A percentile compares a stretch with the other conserved stretches of the same genome.
These are phyloP conservation scores for Diceros bicornis DNA, from an alignment of 2,797 vertebrate species.

Conservation along the genomic window DNA sequence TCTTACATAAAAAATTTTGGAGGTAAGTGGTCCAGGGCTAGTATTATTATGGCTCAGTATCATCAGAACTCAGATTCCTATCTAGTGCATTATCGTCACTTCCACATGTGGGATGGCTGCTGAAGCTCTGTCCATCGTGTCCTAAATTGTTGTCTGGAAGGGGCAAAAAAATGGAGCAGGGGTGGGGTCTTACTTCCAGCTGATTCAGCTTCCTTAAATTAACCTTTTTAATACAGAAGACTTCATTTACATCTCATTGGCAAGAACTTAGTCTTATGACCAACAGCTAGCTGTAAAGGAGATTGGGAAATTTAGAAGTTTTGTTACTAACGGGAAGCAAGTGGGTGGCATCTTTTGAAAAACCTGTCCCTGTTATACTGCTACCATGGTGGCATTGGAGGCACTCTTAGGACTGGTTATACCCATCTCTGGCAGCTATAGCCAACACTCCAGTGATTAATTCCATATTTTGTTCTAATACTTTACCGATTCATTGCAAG, in stretches of 20 bases:
- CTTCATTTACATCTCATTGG: not conserved
- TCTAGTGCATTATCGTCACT: not conserved
- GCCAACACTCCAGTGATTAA: not conserved
- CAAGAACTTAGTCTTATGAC: not conserved
- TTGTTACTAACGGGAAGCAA: not conserved
- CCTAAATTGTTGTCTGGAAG: not conserved
- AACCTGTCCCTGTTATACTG: not conserved
- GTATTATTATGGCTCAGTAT: not conserved
- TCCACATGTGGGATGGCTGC: not conserved
- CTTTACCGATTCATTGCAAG: not conserved
- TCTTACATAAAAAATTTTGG: conserved; percentile 6
- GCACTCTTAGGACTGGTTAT: not conserved
- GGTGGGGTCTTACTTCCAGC: not conserved
- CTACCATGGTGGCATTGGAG: not conserved
- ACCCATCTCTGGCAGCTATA: not conserved
- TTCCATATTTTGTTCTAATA: not conserved
- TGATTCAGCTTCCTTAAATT: not conserved
- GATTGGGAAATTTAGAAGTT: conserved; percentile 39
- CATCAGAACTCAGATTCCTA: not conserved
- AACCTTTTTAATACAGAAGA: not conserved
- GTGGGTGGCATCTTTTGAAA: conserved; percentile 60
- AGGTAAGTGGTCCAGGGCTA: not conserved
- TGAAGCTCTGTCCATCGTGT: not conserved
- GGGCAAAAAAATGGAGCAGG: not conserved
- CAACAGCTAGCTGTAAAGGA: conserved; percentile 11